Base-by-base conservation (phyloP, 2,797 vertebrate species). In the Columba guinea region DNA sequence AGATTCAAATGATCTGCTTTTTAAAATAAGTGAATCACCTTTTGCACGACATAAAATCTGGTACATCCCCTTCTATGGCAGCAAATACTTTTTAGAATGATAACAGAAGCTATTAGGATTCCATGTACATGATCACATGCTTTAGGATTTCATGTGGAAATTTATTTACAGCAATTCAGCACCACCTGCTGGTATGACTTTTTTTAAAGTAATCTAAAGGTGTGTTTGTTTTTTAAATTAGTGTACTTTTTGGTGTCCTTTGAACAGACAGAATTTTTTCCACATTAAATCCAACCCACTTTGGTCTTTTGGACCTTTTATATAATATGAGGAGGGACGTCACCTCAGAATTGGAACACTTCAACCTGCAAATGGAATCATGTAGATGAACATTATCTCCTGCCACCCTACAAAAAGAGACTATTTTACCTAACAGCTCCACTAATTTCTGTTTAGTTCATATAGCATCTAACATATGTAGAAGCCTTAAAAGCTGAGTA, bases 141-240 rank as follows among this genome's bases (percentile, higher is more conserved):
- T 41, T 84, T 4, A 51, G 4, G 56, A 74, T 12, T 46, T 27
- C 79, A 65, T 0, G 7, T 55, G 51, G 77, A 19, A 34, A 75
- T 65, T 19, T 67, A 70, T 91, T 44, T 76, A 56, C 81, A 75
- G 87, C 74, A 67, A 88, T 37, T 22, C 94, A 88, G 93, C 94
- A 94, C 94, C 94, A 95, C 89, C 93, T 93, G 91, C 91, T 96
- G 96, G 93, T 51, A 76, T 0, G 3, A 48, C 7, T 39, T 22
- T 32, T 19, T 49, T 23, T 68, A 27, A 3, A 63, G 7, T 11
- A 22, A 21, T 27, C 44, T 3, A 8, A 83, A 85, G 12, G 51
- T 32, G 30, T 44, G 49, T 41, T 51, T 49, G 39, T 0, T 49
- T 44, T 70, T 59, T 49, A 44, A 78, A 73, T 10, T 19, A 5